Base-by-base conservation (phyloP, 2,797 vertebrate genomes). In the Parauchenoglanis punctatus region DNA sequence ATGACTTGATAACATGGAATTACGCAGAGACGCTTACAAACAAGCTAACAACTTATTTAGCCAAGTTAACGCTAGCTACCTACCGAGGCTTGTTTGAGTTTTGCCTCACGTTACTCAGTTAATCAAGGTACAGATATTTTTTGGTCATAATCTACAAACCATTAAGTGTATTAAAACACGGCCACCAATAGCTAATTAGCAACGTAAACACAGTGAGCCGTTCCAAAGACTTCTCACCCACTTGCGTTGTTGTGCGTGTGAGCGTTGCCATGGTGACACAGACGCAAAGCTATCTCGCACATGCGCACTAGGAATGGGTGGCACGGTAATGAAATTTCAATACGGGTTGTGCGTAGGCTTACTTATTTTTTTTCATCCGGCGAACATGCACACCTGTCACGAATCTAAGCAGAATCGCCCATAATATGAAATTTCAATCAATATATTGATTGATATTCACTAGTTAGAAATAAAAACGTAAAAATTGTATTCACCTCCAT, bases 241-340 rank as follows among this genome's bases (percentile, higher is more conserved):
- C 72, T 83, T n/a, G 40, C 40, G 40, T 52, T 31, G n/a, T 1
- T 3, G 78, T 76, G 73, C 58, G 46, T 78, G 35, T 17, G 40
- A 63, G n/a, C 4, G 91, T 91, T 88, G 59, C 89, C 90, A 82
- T 90, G 82, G 91, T 40, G 80, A 91, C 89, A 44, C 11, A 28
- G 76, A 85, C 75, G 84, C 87, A 4, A 23, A 17, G 13, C 13
- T 11, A 4, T 6, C 12, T 54, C 5, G 25, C 87, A 67, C 88
- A 83, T 87, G 90, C 83, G 88, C 88, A 83, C 8, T 44, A 65
- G 2, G 49, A 10, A 28, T 7, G n/a, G 49, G 59, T 15, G 58
- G 75, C 25, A 52, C 18, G 8, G 10, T 8, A 4, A 7, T 59
- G 25, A 28, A 28, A 10, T n/a, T n/a, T 58, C 49, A 15, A 23